Percentiles rank a stretch among this genome's conserved stretches.
phyloP scores from a whole-genome alignment of 2,888 invertebrate genomes.

The Nephrotoma guestfalica region DNA sequence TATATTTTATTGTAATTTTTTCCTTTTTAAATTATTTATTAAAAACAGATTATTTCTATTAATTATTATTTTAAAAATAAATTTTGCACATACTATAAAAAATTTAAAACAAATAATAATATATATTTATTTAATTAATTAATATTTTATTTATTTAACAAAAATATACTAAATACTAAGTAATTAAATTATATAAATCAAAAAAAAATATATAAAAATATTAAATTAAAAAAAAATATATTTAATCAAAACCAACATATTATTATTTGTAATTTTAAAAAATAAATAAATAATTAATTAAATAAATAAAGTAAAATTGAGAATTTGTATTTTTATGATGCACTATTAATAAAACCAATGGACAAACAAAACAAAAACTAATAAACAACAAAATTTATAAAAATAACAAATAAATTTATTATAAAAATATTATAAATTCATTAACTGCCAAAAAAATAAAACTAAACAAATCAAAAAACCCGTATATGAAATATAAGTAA shows the following conservation, averaged over 20 bases:
- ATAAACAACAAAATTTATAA: background rate
- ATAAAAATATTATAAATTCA: background rate
- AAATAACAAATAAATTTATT: background rate
- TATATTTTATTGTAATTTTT: background rate
- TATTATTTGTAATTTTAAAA: background rate
- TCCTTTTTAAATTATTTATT: background rate
- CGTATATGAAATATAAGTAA: background rate
- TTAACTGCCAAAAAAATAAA: background rate
- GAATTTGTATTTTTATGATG: background rate
- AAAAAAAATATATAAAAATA: background rate
- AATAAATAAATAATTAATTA: background rate
- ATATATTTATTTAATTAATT: background rate
- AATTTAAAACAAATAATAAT: background rate
- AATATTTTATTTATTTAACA: background rate
- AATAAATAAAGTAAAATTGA: background rate
- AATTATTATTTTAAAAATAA: background rate
- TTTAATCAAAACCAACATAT: background rate
- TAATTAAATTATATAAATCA: background rate
- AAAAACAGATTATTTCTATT: background rate
- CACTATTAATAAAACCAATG: background rate
- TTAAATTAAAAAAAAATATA: background rate
- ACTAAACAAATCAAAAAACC: background rate
- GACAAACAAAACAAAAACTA: background rate
- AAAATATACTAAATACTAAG: background rate
- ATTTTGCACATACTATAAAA: background rate